Evolutionary conservation across 1,140 invertebrate genomes (phyloP), one percentile per base, ranked within the genome.

Genomic region (Saxidomus purpurata): DNA sequence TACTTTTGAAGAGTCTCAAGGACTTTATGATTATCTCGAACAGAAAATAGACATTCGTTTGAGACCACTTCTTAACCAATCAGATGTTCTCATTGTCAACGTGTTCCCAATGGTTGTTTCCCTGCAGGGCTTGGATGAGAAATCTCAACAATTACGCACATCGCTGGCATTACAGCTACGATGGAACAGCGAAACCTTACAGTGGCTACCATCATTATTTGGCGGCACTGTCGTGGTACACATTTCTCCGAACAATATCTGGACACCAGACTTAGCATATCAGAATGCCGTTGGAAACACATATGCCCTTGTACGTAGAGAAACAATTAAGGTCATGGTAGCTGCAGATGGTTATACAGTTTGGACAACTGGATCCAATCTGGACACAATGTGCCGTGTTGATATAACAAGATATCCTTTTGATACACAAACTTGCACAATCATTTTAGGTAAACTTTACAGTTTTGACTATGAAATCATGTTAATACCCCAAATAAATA

Each of bases 251-350:
- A 19, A 55, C 9, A 22, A 52, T 19, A 19, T 71, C 1, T 89
- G 87, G 87, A 36, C 71, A n/a, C 87, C 87, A 4, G 87, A 89
- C n/a, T 0, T 89, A 2, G 47, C 49, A 25, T n/a, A 82, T 40
- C 22, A 55, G 0, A 89, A 89, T 49, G 13, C 87, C 0, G n/a
- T 89, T n/a, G 40, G 49, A 15, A 28, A 89, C 31, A 52, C 22
- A 0, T 36, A 19, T n/a, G 59, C n/a, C 4, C 6, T 47, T 22
- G 2, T 2, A 15, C 40, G 17, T 40, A 31, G 9, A 3, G 28
- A 67, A 31, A n/a, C 15, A 22, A n/a, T 69, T 17, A 83, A 67
- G 28, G n/a, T 69, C 0, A 31, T 4, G 22, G n/a, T 83, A 1
- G 9, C 17, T n/a, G 13, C 2, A 13, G 17, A 40, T 9, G 59